phyloP scores from a whole-genome alignment of 2,797 vertebrate species.

The Oreonectes daqikongensis region DNA sequence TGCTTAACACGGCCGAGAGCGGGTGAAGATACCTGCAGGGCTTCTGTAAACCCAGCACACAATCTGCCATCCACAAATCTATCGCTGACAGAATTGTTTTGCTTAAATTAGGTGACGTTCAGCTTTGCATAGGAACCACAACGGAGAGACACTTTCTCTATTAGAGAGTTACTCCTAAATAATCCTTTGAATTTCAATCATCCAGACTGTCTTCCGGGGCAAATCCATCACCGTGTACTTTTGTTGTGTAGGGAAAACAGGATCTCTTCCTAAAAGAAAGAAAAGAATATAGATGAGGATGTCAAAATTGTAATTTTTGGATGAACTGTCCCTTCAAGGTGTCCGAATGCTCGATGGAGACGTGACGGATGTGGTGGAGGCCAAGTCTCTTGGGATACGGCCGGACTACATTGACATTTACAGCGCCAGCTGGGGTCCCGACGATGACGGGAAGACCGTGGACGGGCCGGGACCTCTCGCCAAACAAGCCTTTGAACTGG shows the following conservation, averaged over 20 bases:
- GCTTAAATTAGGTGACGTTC: constrained; percentile 18
- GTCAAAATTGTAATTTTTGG: constrained; percentile 3
- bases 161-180: too few species aligned
- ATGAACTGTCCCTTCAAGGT: constrained; percentile 66
- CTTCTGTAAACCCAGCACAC: constrained; percentile 1
- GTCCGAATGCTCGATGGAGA: constrained; percentile 90
- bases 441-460: constrained; percentile 85
- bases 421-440: constrained; percentile 92
- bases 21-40: constrained; percentile 30
- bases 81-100: constrained; percentile 37
- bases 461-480: constrained; percentile 84
- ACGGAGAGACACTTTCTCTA: background rate
- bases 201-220: background rate
- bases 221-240: background rate
- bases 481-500: constrained; percentile 83
- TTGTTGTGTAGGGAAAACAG: too few species aligned
- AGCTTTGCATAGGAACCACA: background rate
- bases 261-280: too few species aligned
- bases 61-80: constrained; percentile 34
- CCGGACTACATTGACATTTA: constrained; percentile 89
- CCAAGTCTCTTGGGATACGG: constrained; percentile 83
- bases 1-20: background rate
- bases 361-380: constrained; percentile 85
- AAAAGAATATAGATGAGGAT: too few species aligned
- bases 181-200: too few species aligned